Evolutionary conservation across 2,113 vertebrate species (phyloP).

Genomic region (Pomatorhinus ruficollis): DNA sequence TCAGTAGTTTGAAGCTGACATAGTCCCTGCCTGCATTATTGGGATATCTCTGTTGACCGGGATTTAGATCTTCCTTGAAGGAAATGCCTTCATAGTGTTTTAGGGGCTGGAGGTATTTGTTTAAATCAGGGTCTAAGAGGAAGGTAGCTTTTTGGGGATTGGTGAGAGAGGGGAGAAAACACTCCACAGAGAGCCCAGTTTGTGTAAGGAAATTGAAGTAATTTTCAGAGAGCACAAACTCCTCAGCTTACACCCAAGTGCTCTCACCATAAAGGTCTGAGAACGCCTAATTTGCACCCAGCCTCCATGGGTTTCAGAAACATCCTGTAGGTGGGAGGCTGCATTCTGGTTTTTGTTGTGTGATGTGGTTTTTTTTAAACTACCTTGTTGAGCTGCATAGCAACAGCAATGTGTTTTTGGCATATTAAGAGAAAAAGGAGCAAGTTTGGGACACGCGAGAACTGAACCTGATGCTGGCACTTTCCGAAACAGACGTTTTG

Average conservation of each 20-base stretch:
- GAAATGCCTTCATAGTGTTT: background rate
- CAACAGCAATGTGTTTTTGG: constrained; percentile 17
- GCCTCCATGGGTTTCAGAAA: background rate
- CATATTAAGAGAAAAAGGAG: background rate
- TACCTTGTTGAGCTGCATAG: constrained; percentile 43
- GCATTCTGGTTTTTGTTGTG: background rate
- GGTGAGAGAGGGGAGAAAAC: background rate
- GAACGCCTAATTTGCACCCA: background rate
- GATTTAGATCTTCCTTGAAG: background rate
- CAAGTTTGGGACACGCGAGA: background rate
- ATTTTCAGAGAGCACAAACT: background rate
- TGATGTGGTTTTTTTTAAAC: background rate
- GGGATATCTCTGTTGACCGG: background rate
- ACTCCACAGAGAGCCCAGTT: background rate
- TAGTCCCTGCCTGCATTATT: background rate
- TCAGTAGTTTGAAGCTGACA: background rate
- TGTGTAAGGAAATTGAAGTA: background rate
- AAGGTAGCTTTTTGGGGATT: background rate
- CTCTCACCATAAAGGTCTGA: background rate
- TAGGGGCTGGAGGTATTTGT: background rate
- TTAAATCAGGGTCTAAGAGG: background rate
- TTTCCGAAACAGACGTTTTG: background rate
- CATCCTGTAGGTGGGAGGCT: constrained; percentile 33
- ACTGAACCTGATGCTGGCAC: background rate
- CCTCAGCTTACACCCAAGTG: background rate